Base-by-base conservation (phyloP, 2,888 invertebrate genomes). In the Julus scanicus region DNA sequence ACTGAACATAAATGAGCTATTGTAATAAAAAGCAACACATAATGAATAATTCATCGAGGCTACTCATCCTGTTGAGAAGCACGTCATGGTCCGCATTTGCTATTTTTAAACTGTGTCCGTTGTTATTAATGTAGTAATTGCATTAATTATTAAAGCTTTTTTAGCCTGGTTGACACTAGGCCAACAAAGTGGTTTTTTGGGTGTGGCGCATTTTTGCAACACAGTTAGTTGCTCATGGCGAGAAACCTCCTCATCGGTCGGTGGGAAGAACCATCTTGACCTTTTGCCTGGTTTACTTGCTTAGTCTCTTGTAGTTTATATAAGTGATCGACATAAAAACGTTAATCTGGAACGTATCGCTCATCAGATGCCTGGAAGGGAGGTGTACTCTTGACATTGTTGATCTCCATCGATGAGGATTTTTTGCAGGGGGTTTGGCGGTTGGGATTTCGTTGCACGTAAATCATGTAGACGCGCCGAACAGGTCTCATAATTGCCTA, bases 371-470 rank as follows among this genome's bases (percentile, higher is more conserved):
- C n/a, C 63, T 15, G 63, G 63, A 5, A 20, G 63, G 63, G 15
- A 20, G n/a, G 4, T 63, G 63, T 63, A 63, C 63, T 63, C 63
- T 63, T 63, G 63, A 63, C 63, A 63, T n/a, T 63, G 63, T 63
- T 63, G 4, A n/a, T 63, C 15, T 1, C 5, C 20, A 15, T 4
- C 57, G 57, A 57, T 57, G 48, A 48, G 15, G 4, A 15, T 15
- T 57, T 11, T 57, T 15, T 4, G 4, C 15, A 15, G 57, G 1
- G 17, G 11, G 15, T 57, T 15, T n/a, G 63, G 5, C 6, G 20
- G n/a, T 63, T 63, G n/a, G 20, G 63, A 63, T 63, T 63, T 63
- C 63, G 63, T n/a, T 63, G 63, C 63, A 63, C n/a, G n/a, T 63
- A 63, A 63, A 63, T 63, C 63, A 63, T 20, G 20, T n/a, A 20